Evolutionary conservation across 1,140 invertebrate genomes (phyloP).

Genomic region (Drosophila repleta): DNA sequence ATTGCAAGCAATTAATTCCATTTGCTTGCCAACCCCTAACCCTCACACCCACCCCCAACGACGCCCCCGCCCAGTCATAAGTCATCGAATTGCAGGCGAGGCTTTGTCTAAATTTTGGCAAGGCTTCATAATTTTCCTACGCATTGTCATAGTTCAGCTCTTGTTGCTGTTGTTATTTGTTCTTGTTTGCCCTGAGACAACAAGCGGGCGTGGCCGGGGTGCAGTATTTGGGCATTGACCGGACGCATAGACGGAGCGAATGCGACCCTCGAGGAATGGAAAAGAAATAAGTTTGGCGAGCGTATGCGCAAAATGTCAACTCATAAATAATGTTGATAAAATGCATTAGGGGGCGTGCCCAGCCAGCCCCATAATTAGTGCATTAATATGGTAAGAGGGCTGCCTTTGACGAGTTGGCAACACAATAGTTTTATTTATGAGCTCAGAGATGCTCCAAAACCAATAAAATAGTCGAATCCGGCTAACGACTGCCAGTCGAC

Average conservation of each 20-base stretch:
- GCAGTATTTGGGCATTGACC: conserved; percentile 5
- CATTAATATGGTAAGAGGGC: conserved; percentile 52
- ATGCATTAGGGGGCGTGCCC: conserved; percentile 60
- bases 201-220: conserved; percentile 6
- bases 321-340: conserved; percentile 72
- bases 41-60: neutral
- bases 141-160: conserved; percentile 38
- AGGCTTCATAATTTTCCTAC: conserved; percentile 69
- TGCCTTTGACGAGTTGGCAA: conserved; percentile 39
- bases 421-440: conserved; percentile 76
- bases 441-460: conserved; percentile 43
- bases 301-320: conserved; percentile 46
- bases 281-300: conserved; percentile 37
- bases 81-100: conserved; percentile 42
- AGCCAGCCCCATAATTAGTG: conserved; percentile 67
- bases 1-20: conserved; percentile 59
- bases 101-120: conserved; percentile 76
- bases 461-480: conserved; percentile 69
- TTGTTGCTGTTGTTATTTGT: conserved; percentile 20
- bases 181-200: conserved; percentile 29
- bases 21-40: neutral
- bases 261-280: conserved; percentile 31
- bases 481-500: conserved; percentile 43
- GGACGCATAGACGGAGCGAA: conserved; percentile 11
- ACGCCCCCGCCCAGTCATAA: conserved; percentile 36